phyloP scores from a whole-genome alignment of 1,140 invertebrate genomes.

The Aphelenchoides fujianensis region DNA sequence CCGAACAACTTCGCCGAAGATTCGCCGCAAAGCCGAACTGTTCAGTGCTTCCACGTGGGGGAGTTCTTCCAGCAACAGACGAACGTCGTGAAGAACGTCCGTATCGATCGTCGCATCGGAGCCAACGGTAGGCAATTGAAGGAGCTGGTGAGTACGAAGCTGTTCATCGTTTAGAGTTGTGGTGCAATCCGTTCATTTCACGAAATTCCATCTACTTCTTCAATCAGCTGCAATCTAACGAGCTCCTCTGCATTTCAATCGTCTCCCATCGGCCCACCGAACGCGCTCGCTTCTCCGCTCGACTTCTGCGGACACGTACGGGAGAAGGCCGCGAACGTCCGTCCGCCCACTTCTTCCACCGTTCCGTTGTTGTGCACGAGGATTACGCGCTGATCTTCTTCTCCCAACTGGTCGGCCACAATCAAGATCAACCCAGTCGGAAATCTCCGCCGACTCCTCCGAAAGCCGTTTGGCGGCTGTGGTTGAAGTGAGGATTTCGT shows the following conservation, averaged over 20 bases:
- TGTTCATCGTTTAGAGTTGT: slow-evolving; percentile 27
- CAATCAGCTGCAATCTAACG: slow-evolving; percentile 28
- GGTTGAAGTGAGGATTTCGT: slow-evolving; percentile 7
- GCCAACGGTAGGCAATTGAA: slow-evolving; percentile 16
- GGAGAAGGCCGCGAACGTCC: slow-evolving; percentile 3
- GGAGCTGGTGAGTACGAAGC: no score
- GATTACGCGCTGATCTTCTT: slow-evolving; percentile 34
- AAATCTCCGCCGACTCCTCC: neutral
- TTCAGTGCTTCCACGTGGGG: slow-evolving; percentile 25
- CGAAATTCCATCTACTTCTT: slow-evolving; percentile 34
- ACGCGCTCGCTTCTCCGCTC: neutral
- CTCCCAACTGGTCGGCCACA: slow-evolving; percentile 19
- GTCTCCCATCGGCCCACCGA: neutral
- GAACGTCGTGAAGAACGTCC: neutral
- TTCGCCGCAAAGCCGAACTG: slow-evolving; percentile 18
- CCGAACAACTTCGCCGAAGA: slow-evolving; percentile 27
- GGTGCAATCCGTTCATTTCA: slow-evolving; percentile 42
- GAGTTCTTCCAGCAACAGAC: slow-evolving; percentile 21
- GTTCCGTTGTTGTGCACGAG: slow-evolving; percentile 26
- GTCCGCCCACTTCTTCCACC: neutral
- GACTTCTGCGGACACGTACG: neutral
- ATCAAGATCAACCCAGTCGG: neutral
- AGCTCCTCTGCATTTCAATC: slow-evolving; percentile 25
- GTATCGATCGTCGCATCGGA: neutral
- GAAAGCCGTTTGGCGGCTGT: slow-evolving; percentile 20